These are phyloP conservation scores for Melanotaenia nigrans DNA, from an alignment of 2,797 vertebrate genomes.

Conservation along the genomic window DNA sequence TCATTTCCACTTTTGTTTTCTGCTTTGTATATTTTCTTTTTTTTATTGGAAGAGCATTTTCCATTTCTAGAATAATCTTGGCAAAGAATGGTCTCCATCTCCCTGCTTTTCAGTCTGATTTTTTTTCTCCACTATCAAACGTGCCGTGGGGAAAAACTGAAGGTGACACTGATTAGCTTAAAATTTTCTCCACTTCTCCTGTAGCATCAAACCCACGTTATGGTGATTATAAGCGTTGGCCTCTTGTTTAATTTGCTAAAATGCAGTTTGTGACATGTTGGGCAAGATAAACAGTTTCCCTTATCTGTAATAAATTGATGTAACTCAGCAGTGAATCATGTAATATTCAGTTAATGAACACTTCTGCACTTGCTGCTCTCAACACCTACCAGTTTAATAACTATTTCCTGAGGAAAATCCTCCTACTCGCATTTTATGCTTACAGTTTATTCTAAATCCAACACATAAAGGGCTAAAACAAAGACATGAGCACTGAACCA, in stretches of 20 bases:
- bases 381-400: slow-evolving; percentile 59
- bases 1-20: no score
- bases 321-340: slow-evolving; percentile 50
- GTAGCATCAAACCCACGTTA: no score
- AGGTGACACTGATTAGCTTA: no score
- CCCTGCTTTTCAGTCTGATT: no score
- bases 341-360: slow-evolving; percentile 38
- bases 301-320: slow-evolving; percentile 26
- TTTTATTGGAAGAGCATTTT: no score
- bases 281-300: slow-evolving; percentile 7
- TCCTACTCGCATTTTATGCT: slow-evolving; percentile 54
- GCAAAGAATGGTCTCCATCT: no score
- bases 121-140: no score
- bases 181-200: no score
- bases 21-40: no score
- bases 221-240: no score
- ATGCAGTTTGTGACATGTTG: not conserved
- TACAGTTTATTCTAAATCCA: slow-evolving; percentile 32
- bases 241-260: not conserved
- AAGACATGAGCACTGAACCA: slow-evolving; percentile 10
- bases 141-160: no score
- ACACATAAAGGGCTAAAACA: slow-evolving; percentile 16
- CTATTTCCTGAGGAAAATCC: slow-evolving; percentile 43
- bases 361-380: slow-evolving; percentile 48
- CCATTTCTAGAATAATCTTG: no score